Evolutionary conservation across 1,140 invertebrate genomes (phyloP), one percentile per base, ranked within the genome.

Genomic region (Dysdera silvatica): DNA sequence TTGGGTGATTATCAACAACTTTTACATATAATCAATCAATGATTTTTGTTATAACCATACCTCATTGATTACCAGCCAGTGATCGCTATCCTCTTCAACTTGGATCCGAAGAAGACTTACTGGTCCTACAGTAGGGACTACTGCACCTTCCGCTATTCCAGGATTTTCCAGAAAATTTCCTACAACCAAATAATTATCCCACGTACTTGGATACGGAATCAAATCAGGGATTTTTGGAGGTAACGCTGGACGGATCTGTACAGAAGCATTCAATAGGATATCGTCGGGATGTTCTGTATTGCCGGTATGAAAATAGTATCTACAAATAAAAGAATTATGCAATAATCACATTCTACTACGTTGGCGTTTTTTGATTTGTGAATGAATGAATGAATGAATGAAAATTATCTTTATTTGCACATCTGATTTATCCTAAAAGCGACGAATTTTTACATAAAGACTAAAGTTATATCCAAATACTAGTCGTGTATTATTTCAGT

Each of bases 281-380:
- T 97, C 94, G 10, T 85, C 87, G 0, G 87, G 86, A 79, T 96
- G 91, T 70, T 95, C 90, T 3, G 84, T 82, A 76, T 95, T 96
- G 23, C 92, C 92, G 75, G 89, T 95, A 56, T 88, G 82, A 72
- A 98, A 91, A 62, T 87, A 80, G 77, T 85, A 95, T 66, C 89
- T 91, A 76, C 40, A 18, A 40, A 14, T 8, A 53, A n/a, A n/a
- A n/a, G n/a, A n/a, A n/a, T n/a, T n/a, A n/a, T n/a, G n/a, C n/a
- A n/a, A n/a, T n/a, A n/a, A n/a, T n/a, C n/a, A n/a, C n/a, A n/a
- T n/a, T n/a, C n/a, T n/a, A n/a, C n/a, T n/a, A n/a, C n/a, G n/a
- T n/a, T n/a, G n/a, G n/a, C n/a, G n/a, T n/a, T n/a, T n/a, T n/a
- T n/a, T n/a, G n/a, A n/a, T n/a, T n/a, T n/a, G n/a, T n/a, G n/a